These are phyloP conservation scores for Chamaedrilus cognettii DNA, from an alignment of 2,888 invertebrate species.

Conservation along the genomic window DNA sequence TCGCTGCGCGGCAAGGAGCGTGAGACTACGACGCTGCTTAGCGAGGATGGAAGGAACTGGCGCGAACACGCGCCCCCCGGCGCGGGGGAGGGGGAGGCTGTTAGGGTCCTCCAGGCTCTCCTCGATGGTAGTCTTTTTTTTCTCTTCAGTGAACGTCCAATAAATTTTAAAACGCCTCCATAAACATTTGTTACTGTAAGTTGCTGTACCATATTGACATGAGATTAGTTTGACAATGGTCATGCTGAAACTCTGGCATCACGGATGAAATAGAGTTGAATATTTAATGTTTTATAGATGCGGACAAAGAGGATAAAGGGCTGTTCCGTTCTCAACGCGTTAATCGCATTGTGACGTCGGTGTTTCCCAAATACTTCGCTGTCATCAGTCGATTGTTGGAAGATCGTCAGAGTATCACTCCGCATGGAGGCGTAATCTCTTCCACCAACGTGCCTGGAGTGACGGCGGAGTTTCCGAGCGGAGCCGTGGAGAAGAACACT, in stretches of 20 bases:
- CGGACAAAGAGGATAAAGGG: conserved; percentile 61
- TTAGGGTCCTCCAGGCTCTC: conserved; percentile 91
- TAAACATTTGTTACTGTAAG: too few species aligned
- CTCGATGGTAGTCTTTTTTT: too few species aligned
- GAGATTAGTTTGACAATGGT: too few species aligned
- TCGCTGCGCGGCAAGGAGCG: conserved; percentile 94
- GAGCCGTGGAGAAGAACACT: conserved; percentile 99
- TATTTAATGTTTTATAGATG: not conserved
- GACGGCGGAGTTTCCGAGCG: conserved; percentile 98
- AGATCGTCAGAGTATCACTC: conserved; percentile 98
- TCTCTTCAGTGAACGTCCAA: too few species aligned
- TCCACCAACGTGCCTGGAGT: conserved; percentile 99
- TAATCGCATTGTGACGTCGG: conserved; percentile 94
- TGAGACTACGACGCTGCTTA: conserved; percentile 96
- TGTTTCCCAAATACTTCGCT: conserved; percentile 99
- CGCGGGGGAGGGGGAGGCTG: conserved; percentile 93
- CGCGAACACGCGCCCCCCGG: conserved; percentile 93
- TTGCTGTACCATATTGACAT: not conserved
- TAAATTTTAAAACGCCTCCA: too few species aligned
- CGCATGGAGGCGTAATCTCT: conserved; percentile 98
- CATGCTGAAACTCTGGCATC: too few species aligned
- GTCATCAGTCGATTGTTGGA: conserved; percentile 76
- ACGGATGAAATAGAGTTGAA: too few species aligned
- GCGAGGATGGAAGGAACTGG: conserved; percentile 99
- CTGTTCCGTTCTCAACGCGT: conserved; percentile 88